These are phyloP conservation scores for Mantis religiosa DNA, from an alignment of 2,888 invertebrate genomes.

Conservation along the genomic window DNA sequence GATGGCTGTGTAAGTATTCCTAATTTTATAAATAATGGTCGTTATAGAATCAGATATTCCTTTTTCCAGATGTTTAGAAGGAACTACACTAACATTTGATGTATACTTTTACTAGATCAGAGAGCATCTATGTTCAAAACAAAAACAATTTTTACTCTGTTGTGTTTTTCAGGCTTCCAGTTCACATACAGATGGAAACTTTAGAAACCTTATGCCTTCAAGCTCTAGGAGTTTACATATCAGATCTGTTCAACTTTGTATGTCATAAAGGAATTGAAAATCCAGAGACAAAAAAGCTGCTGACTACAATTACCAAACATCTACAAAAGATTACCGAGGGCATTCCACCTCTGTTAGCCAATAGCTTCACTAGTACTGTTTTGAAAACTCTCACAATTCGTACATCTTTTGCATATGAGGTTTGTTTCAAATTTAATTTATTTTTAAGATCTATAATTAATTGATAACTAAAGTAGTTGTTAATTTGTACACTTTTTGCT, in stretches of 20 bases:
- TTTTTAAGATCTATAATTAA: not conserved
- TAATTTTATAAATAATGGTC: no score
- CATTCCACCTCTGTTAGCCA: not conserved
- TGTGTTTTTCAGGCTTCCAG: no score
- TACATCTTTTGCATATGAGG: not conserved
- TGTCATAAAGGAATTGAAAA: not conserved
- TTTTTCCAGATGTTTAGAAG: no score
- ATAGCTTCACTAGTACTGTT: not conserved
- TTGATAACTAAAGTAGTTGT: no score
- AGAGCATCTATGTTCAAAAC: no score
- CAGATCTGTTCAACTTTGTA: not conserved
- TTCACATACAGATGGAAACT: not conserved
- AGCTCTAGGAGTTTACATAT: not conserved
- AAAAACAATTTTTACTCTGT: no score
- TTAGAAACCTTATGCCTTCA: not conserved
- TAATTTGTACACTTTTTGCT: no score
- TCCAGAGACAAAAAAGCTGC: not conserved
- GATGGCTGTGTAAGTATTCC: no score
- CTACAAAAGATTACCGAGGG: not conserved
- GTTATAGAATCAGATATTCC: no score
- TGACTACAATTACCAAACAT: not conserved
- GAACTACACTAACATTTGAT: no score
- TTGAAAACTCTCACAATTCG: not conserved
- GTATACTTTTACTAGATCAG: no score
- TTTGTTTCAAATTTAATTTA: not conserved